Evolutionary conservation across 2,888 invertebrate species (phyloP).

Genomic region (Hyles lineata): DNA sequence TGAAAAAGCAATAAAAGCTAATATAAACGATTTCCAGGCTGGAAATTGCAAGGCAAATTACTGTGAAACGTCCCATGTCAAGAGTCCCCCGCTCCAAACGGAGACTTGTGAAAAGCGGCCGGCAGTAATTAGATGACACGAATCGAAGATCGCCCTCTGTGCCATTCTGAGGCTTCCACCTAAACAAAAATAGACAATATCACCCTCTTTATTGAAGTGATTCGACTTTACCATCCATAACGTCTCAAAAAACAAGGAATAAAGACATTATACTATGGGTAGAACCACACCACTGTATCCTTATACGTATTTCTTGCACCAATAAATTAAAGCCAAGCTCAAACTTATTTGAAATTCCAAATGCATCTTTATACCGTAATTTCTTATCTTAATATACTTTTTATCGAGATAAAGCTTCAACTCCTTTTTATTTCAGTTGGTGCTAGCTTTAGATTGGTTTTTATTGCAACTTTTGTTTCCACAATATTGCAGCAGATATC

Average conservation of each 20-base stretch:
- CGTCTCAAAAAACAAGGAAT: background rate
- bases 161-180: background rate
- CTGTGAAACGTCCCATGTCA: constrained; percentile 32
- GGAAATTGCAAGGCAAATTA: background rate
- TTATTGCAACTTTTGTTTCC: background rate
- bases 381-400: no score
- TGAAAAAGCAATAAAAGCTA: background rate
- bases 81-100: background rate
- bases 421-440: no score
- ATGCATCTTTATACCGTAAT: no score
- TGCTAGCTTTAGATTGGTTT: background rate
- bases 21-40: background rate
- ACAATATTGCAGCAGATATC: background rate
- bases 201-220: background rate
- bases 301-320: no score
- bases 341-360: no score
- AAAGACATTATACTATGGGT: background rate
- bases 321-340: no score
- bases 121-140: constrained; percentile 36
- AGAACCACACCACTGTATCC: no score
- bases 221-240: background rate
- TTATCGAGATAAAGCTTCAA: no score
- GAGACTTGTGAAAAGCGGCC: constrained; percentile 36
- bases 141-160: constrained; percentile 7
- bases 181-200: background rate